Percentiles rank a stretch among this genome's conserved stretches.
phyloP scores from a whole-genome alignment of 2,113 vertebrate species.

The Engraulis encrasicolus region DNA sequence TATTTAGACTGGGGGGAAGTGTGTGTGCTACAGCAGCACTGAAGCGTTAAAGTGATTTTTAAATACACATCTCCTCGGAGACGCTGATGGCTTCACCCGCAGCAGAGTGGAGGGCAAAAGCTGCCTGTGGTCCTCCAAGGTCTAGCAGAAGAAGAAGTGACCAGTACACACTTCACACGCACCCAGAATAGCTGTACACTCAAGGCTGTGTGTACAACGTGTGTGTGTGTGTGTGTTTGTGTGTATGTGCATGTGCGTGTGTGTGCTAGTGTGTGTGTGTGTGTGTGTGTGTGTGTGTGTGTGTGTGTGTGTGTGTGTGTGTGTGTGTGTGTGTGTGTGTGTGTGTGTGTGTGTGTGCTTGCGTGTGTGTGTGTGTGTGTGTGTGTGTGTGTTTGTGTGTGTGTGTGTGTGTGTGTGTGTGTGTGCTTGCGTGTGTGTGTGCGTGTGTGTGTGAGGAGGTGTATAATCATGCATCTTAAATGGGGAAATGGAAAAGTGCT shows the following conservation, averaged over 20 bases:
- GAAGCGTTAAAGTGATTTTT: conserved; percentile 2
- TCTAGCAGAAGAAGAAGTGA: background rate
- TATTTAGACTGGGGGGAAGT: conserved; percentile 14
- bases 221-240: background rate
- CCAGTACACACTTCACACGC: background rate
- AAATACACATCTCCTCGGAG: background rate
- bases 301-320: background rate
- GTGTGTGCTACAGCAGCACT: background rate
- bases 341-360: conserved; percentile 4
- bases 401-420: background rate
- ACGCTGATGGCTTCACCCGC: background rate
- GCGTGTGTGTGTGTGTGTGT: background rate
- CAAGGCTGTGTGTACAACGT: background rate
- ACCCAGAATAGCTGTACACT: background rate
- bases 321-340: background rate
- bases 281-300: background rate
- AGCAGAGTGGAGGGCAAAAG: background rate
- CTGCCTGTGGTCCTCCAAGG: background rate
- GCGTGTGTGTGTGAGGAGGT: background rate
- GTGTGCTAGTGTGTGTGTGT: too few relatives aligned
- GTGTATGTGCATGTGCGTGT: background rate
- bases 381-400: background rate
- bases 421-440: background rate
- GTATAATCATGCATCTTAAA: background rate
- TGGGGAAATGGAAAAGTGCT: background rate